Conservation (phyloP, 2,888 invertebrate genomes). For the Folsomia manolachei region DNA sequence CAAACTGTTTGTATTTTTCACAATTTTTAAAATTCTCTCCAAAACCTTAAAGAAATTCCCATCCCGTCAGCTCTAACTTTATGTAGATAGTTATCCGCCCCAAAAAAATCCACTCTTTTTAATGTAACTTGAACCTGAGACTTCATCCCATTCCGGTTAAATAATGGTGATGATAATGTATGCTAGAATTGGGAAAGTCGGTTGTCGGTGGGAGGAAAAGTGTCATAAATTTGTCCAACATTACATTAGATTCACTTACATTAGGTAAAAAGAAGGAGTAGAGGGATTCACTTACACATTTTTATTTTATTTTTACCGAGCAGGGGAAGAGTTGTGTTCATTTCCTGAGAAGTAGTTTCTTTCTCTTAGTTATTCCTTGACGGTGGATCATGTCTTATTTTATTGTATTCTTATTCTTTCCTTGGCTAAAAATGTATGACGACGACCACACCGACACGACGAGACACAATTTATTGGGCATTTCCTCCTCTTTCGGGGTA, state of each 20-base stretch:
- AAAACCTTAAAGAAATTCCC: no score
- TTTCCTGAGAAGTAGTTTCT: neutral
- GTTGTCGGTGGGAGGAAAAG: slow-evolving; percentile 49
- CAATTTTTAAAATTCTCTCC: no score
- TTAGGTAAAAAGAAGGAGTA: neutral
- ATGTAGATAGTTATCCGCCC: no score
- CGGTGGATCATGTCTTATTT: slow-evolving; percentile 3
- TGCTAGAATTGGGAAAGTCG: slow-evolving; percentile 37
- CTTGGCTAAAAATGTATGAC: neutral
- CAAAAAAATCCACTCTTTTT: neutral
- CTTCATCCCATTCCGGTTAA: slow-evolving; percentile 13
- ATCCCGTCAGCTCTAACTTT: no score
- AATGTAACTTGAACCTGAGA: neutral
- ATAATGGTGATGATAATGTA: slow-evolving; percentile 45
- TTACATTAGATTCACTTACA: neutral
- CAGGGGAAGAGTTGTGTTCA: neutral
- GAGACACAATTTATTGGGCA: slow-evolving; percentile 13
- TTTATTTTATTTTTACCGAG: neutral
- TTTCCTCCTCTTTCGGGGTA: slow-evolving; percentile 24
- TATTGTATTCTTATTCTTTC: neutral
- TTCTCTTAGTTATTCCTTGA: neutral
- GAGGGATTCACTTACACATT: neutral
- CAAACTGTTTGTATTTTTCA: no score
- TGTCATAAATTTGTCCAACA: slow-evolving; percentile 50
- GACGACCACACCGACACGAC: no score